These are phyloP conservation scores for Ophion costatus DNA, from an alignment of 2,888 invertebrate species.

Conservation along the genomic window DNA sequence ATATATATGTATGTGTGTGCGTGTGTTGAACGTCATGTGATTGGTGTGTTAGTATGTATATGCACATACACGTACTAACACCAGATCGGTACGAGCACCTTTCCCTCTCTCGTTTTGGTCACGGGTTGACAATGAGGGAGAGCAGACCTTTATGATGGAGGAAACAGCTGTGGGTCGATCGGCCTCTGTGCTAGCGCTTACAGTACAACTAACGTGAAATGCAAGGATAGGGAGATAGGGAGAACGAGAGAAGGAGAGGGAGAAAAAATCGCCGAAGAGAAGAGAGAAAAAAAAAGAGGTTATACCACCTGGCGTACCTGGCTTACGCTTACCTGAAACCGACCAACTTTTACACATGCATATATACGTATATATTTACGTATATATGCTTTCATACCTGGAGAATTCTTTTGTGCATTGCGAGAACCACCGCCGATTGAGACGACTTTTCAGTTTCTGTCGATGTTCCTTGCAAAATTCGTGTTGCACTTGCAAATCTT, in stretches of 20 bases:
- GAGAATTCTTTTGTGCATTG: constrained; percentile 77
- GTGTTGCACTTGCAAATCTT: constrained; percentile 25
- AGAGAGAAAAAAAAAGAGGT: constrained; percentile 76
- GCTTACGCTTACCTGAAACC: constrained; percentile 79
- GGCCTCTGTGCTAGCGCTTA: constrained; percentile 44
- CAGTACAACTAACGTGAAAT: constrained; percentile 50
- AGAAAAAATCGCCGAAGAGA: constrained; percentile 63
- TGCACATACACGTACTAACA: constrained; percentile 17
- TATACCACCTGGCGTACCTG: constrained; percentile 83
- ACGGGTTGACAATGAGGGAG: constrained; percentile 79
- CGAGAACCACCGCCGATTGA: constrained; percentile 67
- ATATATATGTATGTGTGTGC: background rate
- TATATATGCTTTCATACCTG: constrained; percentile 71
- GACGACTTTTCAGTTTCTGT: constrained; percentile 46
- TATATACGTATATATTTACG: constrained; percentile 55
- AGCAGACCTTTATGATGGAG: constrained; percentile 77
- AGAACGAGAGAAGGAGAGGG: constrained; percentile 56
- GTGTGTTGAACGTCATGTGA: background rate
- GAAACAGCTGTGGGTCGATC: constrained; percentile 82
- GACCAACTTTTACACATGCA: constrained; percentile 70
- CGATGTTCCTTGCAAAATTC: constrained; percentile 17
- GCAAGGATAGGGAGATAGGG: constrained; percentile 60
- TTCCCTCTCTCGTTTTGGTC: constrained; percentile 56
- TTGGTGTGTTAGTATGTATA: background rate
- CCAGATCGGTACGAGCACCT: constrained; percentile 18